Evolutionary conservation across 2,797 vertebrate genomes (phyloP).

Genomic region (Moxostoma hubbsi): DNA sequence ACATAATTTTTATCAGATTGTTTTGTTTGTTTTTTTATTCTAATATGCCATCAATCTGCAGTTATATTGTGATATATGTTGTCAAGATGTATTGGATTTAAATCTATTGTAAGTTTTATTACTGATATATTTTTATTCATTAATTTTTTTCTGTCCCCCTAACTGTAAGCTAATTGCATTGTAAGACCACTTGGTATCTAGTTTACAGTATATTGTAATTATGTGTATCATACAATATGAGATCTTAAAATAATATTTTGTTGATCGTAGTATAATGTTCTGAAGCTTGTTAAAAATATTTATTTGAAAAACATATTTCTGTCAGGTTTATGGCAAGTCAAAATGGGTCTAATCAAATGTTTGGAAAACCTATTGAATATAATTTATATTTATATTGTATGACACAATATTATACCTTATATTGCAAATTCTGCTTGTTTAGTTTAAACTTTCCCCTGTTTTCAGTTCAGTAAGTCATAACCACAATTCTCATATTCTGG

Average conservation of each 20-base stretch:
- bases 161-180: slow-evolving; percentile 47
- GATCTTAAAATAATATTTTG: slow-evolving; percentile 1
- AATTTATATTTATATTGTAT: slow-evolving; percentile 27
- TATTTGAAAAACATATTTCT: slow-evolving; percentile 40
- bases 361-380: slow-evolving; percentile 1
- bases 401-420: slow-evolving; percentile 23
- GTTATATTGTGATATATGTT: slow-evolving; percentile 37
- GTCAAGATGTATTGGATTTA: slow-evolving; percentile 49
- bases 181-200: slow-evolving; percentile 69
- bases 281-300: slow-evolving; percentile 42
- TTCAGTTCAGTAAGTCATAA: not conserved
- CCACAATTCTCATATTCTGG: not conserved
- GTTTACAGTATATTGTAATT: slow-evolving; percentile 46
- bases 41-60: slow-evolving; percentile 74
- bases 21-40: slow-evolving; percentile 76
- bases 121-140: slow-evolving; percentile 76
- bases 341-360: slow-evolving; percentile 13
- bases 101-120: slow-evolving; percentile 79
- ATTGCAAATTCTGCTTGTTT: slow-evolving; percentile 7
- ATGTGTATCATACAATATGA: slow-evolving; percentile 44
- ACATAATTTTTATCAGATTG: slow-evolving; percentile 68
- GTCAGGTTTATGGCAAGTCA: slow-evolving; percentile 27
- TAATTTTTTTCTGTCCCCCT: slow-evolving; percentile 42
- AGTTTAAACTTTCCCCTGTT: slow-evolving; percentile 1
- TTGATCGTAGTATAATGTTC: slow-evolving; percentile 3